phyloP scores from a whole-genome alignment of 1,140 invertebrate genomes.

The Thaumatotibia leucotreta region DNA sequence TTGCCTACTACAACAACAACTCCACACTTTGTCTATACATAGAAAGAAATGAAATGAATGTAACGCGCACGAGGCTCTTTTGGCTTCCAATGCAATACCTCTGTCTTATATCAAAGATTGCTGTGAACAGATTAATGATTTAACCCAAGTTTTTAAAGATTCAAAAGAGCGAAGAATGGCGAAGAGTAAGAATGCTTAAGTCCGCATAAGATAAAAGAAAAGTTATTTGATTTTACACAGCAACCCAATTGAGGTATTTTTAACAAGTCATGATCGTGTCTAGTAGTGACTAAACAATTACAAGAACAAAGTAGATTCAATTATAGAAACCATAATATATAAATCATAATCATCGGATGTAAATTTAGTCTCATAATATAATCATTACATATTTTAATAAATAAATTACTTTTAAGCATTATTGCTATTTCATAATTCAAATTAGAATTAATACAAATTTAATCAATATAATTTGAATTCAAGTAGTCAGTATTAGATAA shows the following conservation, averaged over 20 bases:
- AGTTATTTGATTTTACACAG: not conserved
- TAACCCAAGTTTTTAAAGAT: not conserved
- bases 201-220: not conserved
- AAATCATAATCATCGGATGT: not conserved
- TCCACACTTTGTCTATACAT: not conserved
- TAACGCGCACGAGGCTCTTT: not conserved
- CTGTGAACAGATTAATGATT: not conserved
- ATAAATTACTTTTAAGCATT: not conserved
- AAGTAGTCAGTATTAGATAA: not conserved
- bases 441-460: not conserved
- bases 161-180: not conserved
- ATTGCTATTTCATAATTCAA: not conserved
- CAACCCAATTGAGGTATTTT: not conserved
- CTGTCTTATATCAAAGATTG: constrained; percentile 11
- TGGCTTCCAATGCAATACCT: not conserved
- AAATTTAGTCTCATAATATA: not conserved
- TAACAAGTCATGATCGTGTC: not conserved
- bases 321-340: not conserved
- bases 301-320: not conserved
- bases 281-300: not conserved
- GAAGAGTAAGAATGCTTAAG: not conserved
- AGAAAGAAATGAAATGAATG: not conserved
- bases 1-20: not conserved
- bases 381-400: not conserved
- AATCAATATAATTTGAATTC: not conserved